These are phyloP conservation scores for Apis cerana DNA, from an alignment of 1,140 invertebrate species.

Conservation along the genomic window DNA sequence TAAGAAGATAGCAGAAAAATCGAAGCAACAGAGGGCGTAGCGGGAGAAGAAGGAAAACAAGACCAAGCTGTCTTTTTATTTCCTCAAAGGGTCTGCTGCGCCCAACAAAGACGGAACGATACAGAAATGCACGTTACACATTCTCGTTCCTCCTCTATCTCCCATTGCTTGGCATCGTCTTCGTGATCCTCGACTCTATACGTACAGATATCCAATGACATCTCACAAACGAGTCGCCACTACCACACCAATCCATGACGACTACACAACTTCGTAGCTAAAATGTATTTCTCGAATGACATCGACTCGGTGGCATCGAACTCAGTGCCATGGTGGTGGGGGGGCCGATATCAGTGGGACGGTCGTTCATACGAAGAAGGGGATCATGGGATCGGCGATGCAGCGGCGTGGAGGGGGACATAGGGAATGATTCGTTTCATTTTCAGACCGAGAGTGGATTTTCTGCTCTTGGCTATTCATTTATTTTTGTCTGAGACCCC, in stretches of 20 bases:
- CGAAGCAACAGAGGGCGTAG: background rate
- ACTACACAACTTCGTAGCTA: conserved; percentile 54
- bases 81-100: conserved; percentile 58
- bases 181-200: conserved; percentile 33
- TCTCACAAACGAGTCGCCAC: conserved; percentile 50
- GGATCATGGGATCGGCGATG: conserved; percentile 32
- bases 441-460: conserved; percentile 72
- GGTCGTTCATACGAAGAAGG: conserved; percentile 11
- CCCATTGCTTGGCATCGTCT: background rate
- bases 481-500: conserved; percentile 71
- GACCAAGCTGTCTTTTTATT: conserved; percentile 65
- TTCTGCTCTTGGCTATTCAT: conserved; percentile 67
- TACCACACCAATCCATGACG: conserved; percentile 1
- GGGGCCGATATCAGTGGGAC: conserved; percentile 40
- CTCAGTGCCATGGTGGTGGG: conserved; percentile 27
- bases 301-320: conserved; percentile 64
- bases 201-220: conserved; percentile 19
- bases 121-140: conserved; percentile 32
- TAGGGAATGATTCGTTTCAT: conserved; percentile 63
- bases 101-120: conserved; percentile 38
- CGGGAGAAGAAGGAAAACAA: conserved; percentile 11
- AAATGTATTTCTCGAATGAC: conserved; percentile 68
- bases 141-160: conserved; percentile 19
- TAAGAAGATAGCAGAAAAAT: conserved; percentile 16
- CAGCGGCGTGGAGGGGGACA: background rate